Conservation (phyloP, 2,113 vertebrate genomes). For the Orcinus orca region DNA sequence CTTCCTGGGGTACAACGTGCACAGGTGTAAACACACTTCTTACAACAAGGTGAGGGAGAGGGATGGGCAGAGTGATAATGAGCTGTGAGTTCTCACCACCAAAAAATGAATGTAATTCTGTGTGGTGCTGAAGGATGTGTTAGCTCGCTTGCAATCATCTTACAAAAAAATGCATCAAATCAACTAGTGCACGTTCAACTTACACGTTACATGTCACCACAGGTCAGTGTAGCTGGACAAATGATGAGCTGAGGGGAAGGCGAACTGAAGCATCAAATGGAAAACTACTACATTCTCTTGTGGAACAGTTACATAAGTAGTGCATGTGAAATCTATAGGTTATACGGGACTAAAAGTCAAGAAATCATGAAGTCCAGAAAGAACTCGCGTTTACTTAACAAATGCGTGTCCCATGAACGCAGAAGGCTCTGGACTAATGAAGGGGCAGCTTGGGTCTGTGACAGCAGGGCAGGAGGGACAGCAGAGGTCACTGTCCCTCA, state of each 20-base stretch:
- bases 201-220: fast-evolving
- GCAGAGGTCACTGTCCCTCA: background rate
- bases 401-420: fast-evolving
- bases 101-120: fast-evolving
- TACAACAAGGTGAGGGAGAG: background rate
- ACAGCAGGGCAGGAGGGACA: background rate
- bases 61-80: no score
- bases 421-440: background rate
- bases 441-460: no score
- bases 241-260: background rate
- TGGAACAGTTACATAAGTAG: background rate
- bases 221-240: fast-evolving
- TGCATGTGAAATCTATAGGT: background rate
- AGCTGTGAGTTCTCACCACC: background rate
- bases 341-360: fast-evolving
- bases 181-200: background rate
- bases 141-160: fast-evolving
- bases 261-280: no score
- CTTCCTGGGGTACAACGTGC: constrained; percentile 84
- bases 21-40: fast-evolving
- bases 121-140: background rate
- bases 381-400: background rate
- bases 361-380: background rate
- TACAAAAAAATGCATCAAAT: fast-evolving
- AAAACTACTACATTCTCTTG: no score